Conservation (phyloP, 2,113 vertebrate species). For the Haemorhous mexicanus region DNA sequence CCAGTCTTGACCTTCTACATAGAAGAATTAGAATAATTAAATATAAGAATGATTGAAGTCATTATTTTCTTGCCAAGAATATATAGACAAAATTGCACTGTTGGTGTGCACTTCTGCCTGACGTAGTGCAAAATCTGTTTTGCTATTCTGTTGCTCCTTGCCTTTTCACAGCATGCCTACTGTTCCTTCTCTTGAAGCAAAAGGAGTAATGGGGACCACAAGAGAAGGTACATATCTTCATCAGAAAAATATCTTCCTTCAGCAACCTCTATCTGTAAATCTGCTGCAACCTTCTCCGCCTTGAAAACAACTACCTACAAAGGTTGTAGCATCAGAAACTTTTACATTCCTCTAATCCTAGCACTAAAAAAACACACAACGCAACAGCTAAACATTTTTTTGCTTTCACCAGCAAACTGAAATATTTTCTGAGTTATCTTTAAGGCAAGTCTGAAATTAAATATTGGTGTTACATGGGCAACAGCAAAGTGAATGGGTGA, state of each 20-base stretch:
- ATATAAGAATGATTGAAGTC: not conserved
- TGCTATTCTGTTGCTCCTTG: not conserved
- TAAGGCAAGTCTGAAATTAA: not conserved
- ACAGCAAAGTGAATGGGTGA: not conserved
- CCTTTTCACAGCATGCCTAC: not conserved
- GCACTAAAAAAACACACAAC: not conserved
- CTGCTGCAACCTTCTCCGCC: not conserved
- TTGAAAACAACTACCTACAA: not conserved
- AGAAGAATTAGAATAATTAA: not conserved
- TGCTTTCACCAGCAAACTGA: rapidly evolving
- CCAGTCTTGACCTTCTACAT: not conserved
- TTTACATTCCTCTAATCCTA: not conserved
- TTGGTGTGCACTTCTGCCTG: not conserved
- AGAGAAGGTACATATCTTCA: not conserved
- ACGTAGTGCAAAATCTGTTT: not conserved
- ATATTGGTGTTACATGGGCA: not conserved
- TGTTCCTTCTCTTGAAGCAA: not conserved
- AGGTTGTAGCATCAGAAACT: not conserved
- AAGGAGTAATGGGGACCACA: not conserved
- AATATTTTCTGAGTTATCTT: not conserved
- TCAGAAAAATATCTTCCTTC: not conserved
- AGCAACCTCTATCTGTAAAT: not conserved
- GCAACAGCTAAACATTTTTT: not conserved
- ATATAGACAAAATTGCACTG: not conserved
- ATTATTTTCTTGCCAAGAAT: not conserved